Evolutionary conservation across 2,113 vertebrate genomes (phyloP), one percentile per base, ranked within the genome.

Genomic region (Ascaphus truei): DNA sequence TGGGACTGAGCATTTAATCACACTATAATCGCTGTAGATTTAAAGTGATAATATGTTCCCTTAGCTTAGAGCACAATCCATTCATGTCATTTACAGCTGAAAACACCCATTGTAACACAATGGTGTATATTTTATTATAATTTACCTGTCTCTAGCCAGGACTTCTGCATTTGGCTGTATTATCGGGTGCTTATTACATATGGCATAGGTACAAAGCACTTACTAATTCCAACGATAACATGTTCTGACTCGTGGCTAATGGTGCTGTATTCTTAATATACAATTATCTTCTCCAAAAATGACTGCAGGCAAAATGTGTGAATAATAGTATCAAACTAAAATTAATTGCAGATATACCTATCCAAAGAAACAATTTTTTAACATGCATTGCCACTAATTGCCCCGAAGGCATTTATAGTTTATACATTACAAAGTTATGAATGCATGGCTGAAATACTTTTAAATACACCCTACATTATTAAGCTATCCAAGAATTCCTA

Each of bases 241-340:
- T 71, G 67, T 71, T 52, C 67, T 61, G 67, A 71, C 67, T 71
- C 20, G 67, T 31, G 50, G 31, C 45, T 71, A 71, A 71, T 61
- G 47, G 50, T 18, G 16, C 33, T n/a, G 29, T 48, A 34, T 68
- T 5, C 63, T 50, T 50, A 58, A 68, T 59, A 25, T 71, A 33
- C 67, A 71, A 71, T 71, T 71, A 71, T 71, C 56, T 61, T 39
- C 57, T 71, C 45, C 48, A 61, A 69, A 60, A 59, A 22, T 41
- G 33, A 48, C 59, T 41, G 58, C 23, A n/a, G 48, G 45, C 45
- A 41, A 52, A 61, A 60, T 39, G 45, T 48, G 56, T 41, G 56
- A 51, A 61, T 51, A 50, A 60, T 39, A 69, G 33, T 51, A 69
- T 71, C 37, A 36, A 13, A 37, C 41, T 20, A 41, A 68, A 52